Percentiles rank a stretch among this genome's conserved stretches.
phyloP scores from a whole-genome alignment of 1,140 invertebrate genomes.

The Aricia agestis region DNA sequence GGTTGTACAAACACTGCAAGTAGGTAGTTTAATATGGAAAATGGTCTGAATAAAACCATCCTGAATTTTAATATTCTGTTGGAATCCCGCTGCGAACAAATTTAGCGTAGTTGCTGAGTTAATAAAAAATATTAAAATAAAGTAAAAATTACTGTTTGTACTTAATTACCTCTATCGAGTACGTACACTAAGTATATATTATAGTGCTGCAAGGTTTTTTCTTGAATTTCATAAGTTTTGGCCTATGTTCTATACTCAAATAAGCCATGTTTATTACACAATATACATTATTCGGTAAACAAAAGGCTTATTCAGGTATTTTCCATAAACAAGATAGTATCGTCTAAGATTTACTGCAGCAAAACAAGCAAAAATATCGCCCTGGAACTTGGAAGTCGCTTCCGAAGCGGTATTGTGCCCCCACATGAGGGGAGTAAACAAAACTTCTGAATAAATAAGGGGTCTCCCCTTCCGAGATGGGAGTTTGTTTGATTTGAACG shows the following conservation, averaged over 20 bases:
- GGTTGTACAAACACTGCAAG: constrained; percentile 34
- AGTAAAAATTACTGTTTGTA: too few species aligned
- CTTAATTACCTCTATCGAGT: too few species aligned
- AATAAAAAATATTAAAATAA: too few species aligned
- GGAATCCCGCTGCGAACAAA: too few species aligned
- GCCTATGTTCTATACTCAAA: background rate
- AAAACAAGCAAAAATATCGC: constrained; percentile 60
- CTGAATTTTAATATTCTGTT: background rate
- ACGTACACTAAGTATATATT: too few species aligned
- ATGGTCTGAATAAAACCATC: background rate
- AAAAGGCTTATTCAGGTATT: constrained; percentile 9
- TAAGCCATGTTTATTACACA: background rate
- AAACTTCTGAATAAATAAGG: constrained; percentile 41
- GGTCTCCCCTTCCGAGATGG: constrained; percentile 65
- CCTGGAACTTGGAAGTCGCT: constrained; percentile 48
- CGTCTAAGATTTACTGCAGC: constrained; percentile 40
- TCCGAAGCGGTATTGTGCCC: constrained; percentile 48
- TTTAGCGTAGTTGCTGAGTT: too few species aligned
- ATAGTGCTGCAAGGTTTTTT: too few species aligned
- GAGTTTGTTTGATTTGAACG: constrained; percentile 69
- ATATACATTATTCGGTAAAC: background rate
- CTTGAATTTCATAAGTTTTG: too few species aligned
- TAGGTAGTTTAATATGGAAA: constrained; percentile 12
- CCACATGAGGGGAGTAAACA: constrained; percentile 58
- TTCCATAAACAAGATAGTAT: constrained; percentile 32